Conservation (phyloP, 2,888 invertebrate genomes). For the Exocentrus adspersus region DNA sequence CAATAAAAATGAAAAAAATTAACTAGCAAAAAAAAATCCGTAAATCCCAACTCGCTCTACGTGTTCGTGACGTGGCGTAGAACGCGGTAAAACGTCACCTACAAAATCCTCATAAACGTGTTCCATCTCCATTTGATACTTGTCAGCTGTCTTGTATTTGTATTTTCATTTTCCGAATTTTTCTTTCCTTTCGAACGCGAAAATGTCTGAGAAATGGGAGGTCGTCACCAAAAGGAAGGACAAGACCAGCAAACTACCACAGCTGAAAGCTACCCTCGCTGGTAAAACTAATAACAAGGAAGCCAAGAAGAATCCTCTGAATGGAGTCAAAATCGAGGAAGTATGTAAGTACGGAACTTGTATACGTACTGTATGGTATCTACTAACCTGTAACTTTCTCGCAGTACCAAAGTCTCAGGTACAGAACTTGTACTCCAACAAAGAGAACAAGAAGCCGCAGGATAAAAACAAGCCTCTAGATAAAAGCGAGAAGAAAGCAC, state of each 20-base stretch:
- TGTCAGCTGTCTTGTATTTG: slow-evolving; percentile 29
- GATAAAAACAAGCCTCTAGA: slow-evolving; percentile 59
- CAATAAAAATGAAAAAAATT: too few relatives aligned
- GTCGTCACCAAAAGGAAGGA: slow-evolving; percentile 75
- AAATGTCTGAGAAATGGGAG: slow-evolving; percentile 75
- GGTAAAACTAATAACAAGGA: slow-evolving; percentile 62
- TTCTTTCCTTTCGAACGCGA: slow-evolving; percentile 29
- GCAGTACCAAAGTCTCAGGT: slow-evolving; percentile 76
- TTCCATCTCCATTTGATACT: slow-evolving; percentile 5
- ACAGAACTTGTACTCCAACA: slow-evolving; percentile 73
- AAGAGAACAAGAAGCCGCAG: slow-evolving; percentile 69
- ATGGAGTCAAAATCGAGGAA: slow-evolving; percentile 77
- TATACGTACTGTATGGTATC: neutral
- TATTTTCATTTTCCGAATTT: too few relatives aligned
- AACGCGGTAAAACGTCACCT: slow-evolving; percentile 1
- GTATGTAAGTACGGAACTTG: slow-evolving; percentile 70
- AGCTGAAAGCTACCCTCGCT: too few relatives aligned
- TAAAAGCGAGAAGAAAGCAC: slow-evolving; percentile 43
- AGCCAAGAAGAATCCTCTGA: slow-evolving; percentile 59
- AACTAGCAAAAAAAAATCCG: too few relatives aligned
- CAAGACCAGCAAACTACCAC: slow-evolving; percentile 64
- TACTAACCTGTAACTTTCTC: slow-evolving; percentile 40
- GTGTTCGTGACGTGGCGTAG: slow-evolving; percentile 30
- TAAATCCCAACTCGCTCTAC: neutral
- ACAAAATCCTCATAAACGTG: neutral